Conservation (phyloP, 2,797 vertebrate species). For the Myiothlypis chrysogaster region DNA sequence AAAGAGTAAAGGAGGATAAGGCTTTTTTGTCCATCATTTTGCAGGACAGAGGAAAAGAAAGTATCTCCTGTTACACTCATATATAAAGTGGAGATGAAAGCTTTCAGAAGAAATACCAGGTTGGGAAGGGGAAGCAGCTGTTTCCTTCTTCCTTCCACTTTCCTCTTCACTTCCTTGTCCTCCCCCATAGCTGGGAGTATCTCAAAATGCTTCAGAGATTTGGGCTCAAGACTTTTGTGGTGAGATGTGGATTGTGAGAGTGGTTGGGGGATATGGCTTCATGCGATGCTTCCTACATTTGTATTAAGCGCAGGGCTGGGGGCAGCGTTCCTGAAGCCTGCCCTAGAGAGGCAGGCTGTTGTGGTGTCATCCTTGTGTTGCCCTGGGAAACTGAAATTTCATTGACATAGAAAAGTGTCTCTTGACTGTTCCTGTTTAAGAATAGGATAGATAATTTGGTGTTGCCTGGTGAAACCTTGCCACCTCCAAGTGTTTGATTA, state of each 20-base stretch:
- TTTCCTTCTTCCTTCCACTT: not conserved
- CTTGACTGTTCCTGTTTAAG: not conserved
- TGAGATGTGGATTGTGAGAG: not conserved
- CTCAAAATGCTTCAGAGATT: not conserved
- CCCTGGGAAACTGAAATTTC: not conserved
- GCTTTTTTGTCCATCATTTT: not conserved
- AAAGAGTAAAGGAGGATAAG: not conserved
- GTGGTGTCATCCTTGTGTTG: not conserved
- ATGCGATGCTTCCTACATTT: not conserved
- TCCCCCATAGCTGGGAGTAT: not conserved
- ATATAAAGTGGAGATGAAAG: not conserved
- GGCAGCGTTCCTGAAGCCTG: not conserved
- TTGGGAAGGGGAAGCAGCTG: not conserved
- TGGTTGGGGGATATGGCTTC: not conserved
- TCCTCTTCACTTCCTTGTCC: not conserved
- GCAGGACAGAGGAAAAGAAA: not conserved
- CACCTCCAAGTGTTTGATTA: not conserved
- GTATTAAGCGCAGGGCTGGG: not conserved
- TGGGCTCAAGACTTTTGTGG: not conserved
- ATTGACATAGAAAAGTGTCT: not conserved
- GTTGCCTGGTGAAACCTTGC: not conserved
- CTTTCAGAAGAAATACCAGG: not conserved
- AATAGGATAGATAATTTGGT: not conserved
- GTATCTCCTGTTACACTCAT: not conserved
- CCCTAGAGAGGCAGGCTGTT: not conserved